Percentiles rank a stretch among this genome's conserved stretches.
phyloP scores from a whole-genome alignment of 2,888 invertebrate species.

The Torymus texanus region DNA sequence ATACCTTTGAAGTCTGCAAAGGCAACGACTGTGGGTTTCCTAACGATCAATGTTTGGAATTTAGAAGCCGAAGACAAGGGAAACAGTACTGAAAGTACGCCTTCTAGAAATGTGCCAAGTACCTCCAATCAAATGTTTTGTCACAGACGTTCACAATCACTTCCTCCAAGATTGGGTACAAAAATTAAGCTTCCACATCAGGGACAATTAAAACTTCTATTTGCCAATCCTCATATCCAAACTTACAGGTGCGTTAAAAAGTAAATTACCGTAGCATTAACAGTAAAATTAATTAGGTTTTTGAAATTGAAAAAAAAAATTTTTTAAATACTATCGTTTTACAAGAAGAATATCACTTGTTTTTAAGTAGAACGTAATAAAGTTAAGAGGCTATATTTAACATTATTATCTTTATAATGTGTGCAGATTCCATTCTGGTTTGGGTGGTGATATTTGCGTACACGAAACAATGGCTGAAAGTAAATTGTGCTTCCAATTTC shows the following conservation, averaged over 20 bases:
- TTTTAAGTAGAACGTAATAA: too few species aligned
- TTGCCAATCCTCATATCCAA: constrained; percentile 82
- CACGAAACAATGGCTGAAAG: constrained; percentile 96
- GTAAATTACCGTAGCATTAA: too few species aligned
- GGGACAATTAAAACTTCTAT: constrained; percentile 83
- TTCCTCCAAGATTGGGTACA: constrained; percentile 88
- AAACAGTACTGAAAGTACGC: constrained; percentile 84
- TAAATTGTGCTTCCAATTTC: constrained; percentile 88
- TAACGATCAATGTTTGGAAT: constrained; percentile 91
- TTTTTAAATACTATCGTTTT: too few species aligned
- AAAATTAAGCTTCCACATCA: constrained; percentile 90
- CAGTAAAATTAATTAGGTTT: too few species aligned
- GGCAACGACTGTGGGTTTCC: constrained; percentile 86
- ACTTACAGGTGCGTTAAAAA: constrained; percentile 72
- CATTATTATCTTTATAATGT: constrained; percentile 10
- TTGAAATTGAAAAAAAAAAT: too few species aligned
- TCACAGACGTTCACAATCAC: constrained; percentile 88
- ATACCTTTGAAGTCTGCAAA: constrained; percentile 79
- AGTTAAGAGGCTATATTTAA: not conserved
- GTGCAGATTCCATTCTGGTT: constrained; percentile 92
- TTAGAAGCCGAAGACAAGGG: constrained; percentile 85
- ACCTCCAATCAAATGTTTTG: constrained; percentile 76
- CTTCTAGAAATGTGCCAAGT: constrained; percentile 77
- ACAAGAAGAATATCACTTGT: too few species aligned
- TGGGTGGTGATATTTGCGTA: constrained; percentile 94